Evolutionary conservation across 2,113 vertebrate genomes (phyloP).

Genomic region (Mastomys coucha): DNA sequence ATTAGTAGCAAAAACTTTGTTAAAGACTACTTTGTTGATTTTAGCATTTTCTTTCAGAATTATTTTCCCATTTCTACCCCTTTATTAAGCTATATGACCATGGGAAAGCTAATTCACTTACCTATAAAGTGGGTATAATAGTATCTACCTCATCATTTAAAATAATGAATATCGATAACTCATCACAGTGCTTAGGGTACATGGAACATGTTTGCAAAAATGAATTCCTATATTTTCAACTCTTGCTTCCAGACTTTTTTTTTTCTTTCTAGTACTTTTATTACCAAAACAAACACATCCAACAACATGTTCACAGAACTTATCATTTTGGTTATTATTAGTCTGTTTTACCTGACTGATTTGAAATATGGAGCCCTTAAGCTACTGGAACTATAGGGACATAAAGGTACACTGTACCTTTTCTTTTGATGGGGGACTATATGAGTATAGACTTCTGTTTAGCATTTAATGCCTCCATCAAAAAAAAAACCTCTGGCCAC

Average conservation of each 20-base stretch:
- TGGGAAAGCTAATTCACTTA: background rate
- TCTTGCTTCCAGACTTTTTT: background rate
- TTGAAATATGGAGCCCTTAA: background rate
- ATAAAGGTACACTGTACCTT: slow-evolving; percentile 13
- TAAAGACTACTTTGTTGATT: background rate
- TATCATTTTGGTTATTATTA: background rate
- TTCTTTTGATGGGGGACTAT: slow-evolving; percentile 5
- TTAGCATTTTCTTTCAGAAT: slow-evolving; percentile 29
- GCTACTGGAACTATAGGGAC: background rate
- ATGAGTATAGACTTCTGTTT: background rate
- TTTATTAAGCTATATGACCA: background rate
- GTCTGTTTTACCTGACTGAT: slow-evolving; percentile 1
- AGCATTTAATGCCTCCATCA: slow-evolving; percentile 9
- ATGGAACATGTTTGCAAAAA: slow-evolving; percentile 13
- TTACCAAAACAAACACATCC: background rate
- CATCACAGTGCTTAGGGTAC: background rate
- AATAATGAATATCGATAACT: background rate
- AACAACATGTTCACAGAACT: slow-evolving; percentile 17
- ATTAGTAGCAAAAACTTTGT: background rate
- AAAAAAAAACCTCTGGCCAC: slow-evolving; percentile 1
- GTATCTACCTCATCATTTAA: background rate
- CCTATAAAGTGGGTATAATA: slow-evolving; percentile 20
- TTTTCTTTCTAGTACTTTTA: slow-evolving; percentile 49
- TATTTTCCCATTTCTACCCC: background rate
- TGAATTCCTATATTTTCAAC: background rate